Evolutionary conservation across 2,888 invertebrate genomes (phyloP).

Genomic region (Melieria crassipennis): DNA sequence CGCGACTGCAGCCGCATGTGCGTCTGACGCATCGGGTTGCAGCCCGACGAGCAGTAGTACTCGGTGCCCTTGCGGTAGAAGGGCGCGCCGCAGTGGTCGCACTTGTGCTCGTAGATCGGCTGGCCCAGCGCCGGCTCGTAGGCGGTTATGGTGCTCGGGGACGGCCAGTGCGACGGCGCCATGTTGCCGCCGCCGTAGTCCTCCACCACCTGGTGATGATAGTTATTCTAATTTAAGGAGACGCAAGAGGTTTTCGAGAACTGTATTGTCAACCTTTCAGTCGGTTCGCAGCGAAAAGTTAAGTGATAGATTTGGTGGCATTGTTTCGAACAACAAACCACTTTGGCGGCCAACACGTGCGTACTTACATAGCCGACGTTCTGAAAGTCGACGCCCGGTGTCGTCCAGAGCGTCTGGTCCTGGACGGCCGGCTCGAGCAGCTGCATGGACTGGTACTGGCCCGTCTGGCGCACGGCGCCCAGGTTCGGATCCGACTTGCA

Average conservation of each 20-base stretch:
- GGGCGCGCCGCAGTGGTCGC: constrained; percentile 54
- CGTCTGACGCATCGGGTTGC: constrained; percentile 43
- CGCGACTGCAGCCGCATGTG: constrained; percentile 53
- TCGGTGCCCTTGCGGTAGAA: constrained; percentile 56
- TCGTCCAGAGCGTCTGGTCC: constrained; percentile 54
- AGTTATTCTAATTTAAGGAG: constrained; percentile 48
- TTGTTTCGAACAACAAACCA: too few species aligned
- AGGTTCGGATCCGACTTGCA: constrained; percentile 62
- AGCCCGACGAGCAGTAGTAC: constrained; percentile 51
- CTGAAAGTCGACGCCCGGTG: constrained; percentile 54
- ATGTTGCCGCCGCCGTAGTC: constrained; percentile 57
- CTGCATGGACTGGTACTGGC: constrained; percentile 54
- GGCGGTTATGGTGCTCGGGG: constrained; percentile 42
- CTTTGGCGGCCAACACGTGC: too few species aligned
- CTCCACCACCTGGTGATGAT: constrained; percentile 61
- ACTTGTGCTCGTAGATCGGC: constrained; percentile 52
- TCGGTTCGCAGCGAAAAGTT: too few species aligned
- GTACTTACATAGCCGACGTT: constrained; percentile 56
- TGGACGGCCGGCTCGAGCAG: constrained; percentile 54
- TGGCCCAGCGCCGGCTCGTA: constrained; percentile 51
- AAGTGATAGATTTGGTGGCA: too few species aligned
- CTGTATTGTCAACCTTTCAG: neutral
- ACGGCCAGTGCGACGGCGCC: constrained; percentile 51
- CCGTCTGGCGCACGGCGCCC: constrained; percentile 56
- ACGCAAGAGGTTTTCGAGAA: constrained; percentile 17